Percentiles rank a stretch among this genome's conserved stretches.
Evolutionary conservation across 1,140 invertebrate species (phyloP).

Genomic region (Lordiphosa clarofinis): DNA sequence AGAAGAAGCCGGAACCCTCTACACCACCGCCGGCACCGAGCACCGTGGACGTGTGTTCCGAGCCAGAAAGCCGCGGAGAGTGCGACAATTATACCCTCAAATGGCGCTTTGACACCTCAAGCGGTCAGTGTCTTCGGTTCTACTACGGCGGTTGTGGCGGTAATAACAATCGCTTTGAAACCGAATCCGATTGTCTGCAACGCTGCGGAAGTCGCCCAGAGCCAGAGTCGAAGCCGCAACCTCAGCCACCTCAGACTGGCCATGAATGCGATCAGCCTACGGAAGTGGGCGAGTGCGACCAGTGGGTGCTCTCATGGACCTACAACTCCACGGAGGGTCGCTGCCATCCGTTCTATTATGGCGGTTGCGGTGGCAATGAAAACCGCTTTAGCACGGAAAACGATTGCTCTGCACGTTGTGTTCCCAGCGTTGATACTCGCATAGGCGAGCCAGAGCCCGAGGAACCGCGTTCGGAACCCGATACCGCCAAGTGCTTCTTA

Average conservation of each 20-base stretch:
- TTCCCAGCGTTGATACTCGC: constrained; percentile 22
- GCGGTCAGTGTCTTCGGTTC: constrained; percentile 86
- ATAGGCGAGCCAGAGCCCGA: constrained; percentile 29
- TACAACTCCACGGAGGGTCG: constrained; percentile 86
- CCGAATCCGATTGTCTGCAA: constrained; percentile 84
- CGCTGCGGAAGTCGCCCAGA: constrained; percentile 80
- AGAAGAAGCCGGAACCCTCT: constrained; percentile 63
- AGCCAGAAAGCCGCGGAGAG: constrained; percentile 30
- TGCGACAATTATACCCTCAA: constrained; percentile 38
- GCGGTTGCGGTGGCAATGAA: constrained; percentile 89
- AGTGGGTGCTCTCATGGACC: constrained; percentile 90
- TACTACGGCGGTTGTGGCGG: constrained; percentile 91
- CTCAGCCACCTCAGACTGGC: constrained; percentile 22
- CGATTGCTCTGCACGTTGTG: constrained; percentile 89
- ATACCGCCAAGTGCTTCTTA: constrained; percentile 83
- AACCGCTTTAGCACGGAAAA: constrained; percentile 87
- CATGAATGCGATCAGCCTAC: constrained; percentile 85
- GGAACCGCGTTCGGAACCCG: constrained; percentile 19
- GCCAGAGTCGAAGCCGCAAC: constrained; percentile 41
- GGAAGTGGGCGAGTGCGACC: constrained; percentile 87
- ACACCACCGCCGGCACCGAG: constrained; percentile 45
- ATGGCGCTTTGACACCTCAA: constrained; percentile 90
- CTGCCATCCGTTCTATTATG: constrained; percentile 90
- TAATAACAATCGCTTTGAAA: constrained; percentile 89
- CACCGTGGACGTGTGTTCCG: constrained; percentile 40